Percentiles rank a stretch among this genome's conserved stretches.
phyloP scores from a whole-genome alignment of 1,140 invertebrate genomes.

The Cydia splendana region DNA sequence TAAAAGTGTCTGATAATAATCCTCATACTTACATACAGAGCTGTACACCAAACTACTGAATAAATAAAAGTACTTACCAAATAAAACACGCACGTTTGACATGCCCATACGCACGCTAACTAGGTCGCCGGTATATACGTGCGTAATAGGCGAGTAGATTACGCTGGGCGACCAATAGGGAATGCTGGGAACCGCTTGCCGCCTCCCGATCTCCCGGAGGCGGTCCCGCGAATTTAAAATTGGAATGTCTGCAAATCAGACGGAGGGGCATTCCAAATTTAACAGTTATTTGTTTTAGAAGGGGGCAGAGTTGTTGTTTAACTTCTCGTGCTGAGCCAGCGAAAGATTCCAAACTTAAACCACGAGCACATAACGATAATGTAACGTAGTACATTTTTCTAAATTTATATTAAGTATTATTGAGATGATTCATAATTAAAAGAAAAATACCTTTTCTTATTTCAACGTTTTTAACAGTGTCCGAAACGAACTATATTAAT shows the following conservation, averaged over 20 bases:
- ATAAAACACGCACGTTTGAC: neutral
- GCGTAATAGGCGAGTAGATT: slow-evolving; percentile 61
- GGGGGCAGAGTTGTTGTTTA: too few species aligned
- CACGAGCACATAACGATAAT: too few species aligned
- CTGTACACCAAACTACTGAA: too few species aligned
- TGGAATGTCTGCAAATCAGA: slow-evolving; percentile 9
- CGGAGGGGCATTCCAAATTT: neutral
- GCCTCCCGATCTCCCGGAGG: slow-evolving; percentile 50
- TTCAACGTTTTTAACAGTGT: too few species aligned
- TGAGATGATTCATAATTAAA: too few species aligned
- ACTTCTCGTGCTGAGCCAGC: too few species aligned
- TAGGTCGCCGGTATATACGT: slow-evolving; percentile 2
- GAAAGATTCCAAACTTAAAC: too few species aligned
- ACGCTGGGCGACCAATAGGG: slow-evolving; percentile 62
- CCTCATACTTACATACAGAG: too few species aligned
- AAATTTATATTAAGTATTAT: too few species aligned
- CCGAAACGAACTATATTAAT: too few species aligned
- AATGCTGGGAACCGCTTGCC: slow-evolving; percentile 53
- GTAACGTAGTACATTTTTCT: too few species aligned
- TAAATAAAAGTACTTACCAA: neutral
- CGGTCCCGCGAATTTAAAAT: slow-evolving; percentile 41
- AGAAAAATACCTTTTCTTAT: too few species aligned
- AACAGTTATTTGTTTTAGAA: neutral
- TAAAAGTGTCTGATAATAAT: neutral
- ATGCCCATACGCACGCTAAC: slow-evolving; percentile 14